Percentiles rank a stretch among this genome's conserved stretches.
Conservation (phyloP, 2,888 invertebrate genomes). For the Hydrotaea cyrtoneurina region DNA sequence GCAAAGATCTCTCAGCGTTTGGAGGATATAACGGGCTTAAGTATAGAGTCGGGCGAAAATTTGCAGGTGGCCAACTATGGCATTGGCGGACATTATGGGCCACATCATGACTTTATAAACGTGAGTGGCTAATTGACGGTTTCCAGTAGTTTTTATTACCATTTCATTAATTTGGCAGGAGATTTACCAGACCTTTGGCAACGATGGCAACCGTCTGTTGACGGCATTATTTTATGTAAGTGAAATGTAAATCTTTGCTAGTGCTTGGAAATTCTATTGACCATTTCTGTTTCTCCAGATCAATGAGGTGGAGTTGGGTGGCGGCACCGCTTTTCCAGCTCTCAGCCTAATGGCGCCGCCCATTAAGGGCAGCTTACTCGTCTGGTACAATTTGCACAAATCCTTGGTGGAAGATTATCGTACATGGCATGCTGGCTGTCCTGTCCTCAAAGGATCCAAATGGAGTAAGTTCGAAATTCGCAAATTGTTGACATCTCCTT, state of each 20-base stretch:
- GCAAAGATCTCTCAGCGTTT: slow-evolving; percentile 64
- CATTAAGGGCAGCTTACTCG: slow-evolving; percentile 91
- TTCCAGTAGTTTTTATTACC: neutral
- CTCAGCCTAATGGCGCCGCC: slow-evolving; percentile 92
- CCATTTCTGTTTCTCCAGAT: slow-evolving; percentile 58
- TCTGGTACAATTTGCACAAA: slow-evolving; percentile 94
- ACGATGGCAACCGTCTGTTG: slow-evolving; percentile 67
- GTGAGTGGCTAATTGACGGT: slow-evolving; percentile 40
- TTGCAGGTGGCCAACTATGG: slow-evolving; percentile 71
- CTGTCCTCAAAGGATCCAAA: slow-evolving; percentile 95
- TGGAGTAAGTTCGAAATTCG: slow-evolving; percentile 92
- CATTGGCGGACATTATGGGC: slow-evolving; percentile 70
- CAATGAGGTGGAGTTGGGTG: slow-evolving; percentile 85
- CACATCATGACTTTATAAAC: slow-evolving; percentile 68
- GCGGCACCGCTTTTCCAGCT: slow-evolving; percentile 96
- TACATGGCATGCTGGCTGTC: slow-evolving; percentile 96
- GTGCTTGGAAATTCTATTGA: neutral
- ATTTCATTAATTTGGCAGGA: too few relatives aligned
- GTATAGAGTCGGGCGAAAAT: slow-evolving; percentile 60
- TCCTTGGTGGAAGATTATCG: slow-evolving; percentile 93
- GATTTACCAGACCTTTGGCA: neutral
- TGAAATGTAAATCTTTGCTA: neutral
- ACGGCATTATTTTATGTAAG: slow-evolving; percentile 71
- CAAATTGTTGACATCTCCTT: too few relatives aligned
- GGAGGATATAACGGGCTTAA: slow-evolving; percentile 71